Evolutionary conservation across 2,797 vertebrate genomes (phyloP).

Genomic region (Sebastes minor): DNA sequence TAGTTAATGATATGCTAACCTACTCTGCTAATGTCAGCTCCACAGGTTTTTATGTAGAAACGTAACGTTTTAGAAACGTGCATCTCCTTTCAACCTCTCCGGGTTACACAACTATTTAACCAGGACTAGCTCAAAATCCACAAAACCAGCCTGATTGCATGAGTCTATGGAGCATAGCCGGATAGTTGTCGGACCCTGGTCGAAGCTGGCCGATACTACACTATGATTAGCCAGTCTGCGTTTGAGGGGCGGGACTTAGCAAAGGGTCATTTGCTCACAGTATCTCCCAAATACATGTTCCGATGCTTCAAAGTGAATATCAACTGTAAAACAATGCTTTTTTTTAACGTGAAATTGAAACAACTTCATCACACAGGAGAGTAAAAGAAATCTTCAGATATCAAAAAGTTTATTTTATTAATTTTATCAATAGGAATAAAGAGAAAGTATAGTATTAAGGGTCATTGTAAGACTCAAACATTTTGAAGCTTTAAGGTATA

Average conservation of each 20-base stretch:
- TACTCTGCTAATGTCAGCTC: too few relatives aligned
- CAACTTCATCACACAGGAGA: not conserved
- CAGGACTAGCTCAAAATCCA: too few relatives aligned
- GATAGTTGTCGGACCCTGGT: too few relatives aligned
- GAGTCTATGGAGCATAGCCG: rapidly evolving
- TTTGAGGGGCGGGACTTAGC: too few relatives aligned
- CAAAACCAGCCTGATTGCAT: too few relatives aligned
- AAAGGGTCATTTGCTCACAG: not conserved
- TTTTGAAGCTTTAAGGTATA: constrained; percentile 11
- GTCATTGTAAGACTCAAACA: not conserved
- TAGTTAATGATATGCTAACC: too few relatives aligned
- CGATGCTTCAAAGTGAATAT: not conserved
- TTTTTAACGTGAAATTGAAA: not conserved
- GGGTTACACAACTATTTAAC: too few relatives aligned
- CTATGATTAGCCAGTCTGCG: too few relatives aligned
- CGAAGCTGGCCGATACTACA: too few relatives aligned
- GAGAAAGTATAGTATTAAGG: not conserved
- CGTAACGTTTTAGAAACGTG: too few relatives aligned
- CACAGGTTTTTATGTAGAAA: too few relatives aligned
- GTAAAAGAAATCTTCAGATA: not conserved
- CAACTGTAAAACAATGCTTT: not conserved
- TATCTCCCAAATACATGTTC: not conserved
- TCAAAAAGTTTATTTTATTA: not conserved
- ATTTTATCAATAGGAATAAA: not conserved
- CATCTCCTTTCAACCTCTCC: too few relatives aligned